Percentiles rank a stretch among this genome's conserved stretches.
Conservation (phyloP, 2,888 invertebrate genomes). For the Pristionchus maxplancki region DNA sequence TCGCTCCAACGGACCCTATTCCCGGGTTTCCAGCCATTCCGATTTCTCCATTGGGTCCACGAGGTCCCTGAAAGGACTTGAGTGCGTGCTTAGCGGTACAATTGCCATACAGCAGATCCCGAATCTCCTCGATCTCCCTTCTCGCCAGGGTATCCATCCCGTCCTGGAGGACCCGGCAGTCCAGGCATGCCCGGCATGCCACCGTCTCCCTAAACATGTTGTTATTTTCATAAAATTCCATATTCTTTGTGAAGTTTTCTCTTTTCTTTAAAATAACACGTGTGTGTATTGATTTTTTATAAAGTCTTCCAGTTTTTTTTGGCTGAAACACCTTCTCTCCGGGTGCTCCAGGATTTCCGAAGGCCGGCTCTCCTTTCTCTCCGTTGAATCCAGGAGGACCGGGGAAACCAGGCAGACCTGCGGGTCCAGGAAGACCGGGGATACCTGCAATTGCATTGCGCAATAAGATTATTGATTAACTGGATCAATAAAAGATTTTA, state of each 20-base stretch:
- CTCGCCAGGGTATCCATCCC: constrained; percentile 77
- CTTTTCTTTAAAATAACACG: too few relatives aligned
- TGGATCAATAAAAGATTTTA: too few relatives aligned
- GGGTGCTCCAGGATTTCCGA: constrained; percentile 76
- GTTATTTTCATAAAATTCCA: too few relatives aligned
- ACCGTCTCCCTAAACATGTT: constrained; percentile 79
- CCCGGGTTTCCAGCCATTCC: constrained; percentile 77
- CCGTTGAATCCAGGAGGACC: constrained; percentile 80
- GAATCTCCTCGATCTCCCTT: constrained; percentile 77
- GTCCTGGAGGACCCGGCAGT: constrained; percentile 76
- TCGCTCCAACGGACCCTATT: constrained; percentile 77
- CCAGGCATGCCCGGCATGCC: constrained; percentile 84
- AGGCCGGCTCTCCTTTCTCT: constrained; percentile 77
- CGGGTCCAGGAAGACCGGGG: constrained; percentile 71
- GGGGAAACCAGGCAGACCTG: constrained; percentile 81
- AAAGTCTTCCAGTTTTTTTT: too few relatives aligned
- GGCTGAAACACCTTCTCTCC: constrained; percentile 84
- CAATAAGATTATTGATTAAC: not conserved
- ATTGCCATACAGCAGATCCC: constrained; percentile 3
- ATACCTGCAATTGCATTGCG: constrained; percentile 51
- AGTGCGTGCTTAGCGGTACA: not conserved
- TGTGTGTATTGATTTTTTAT: too few relatives aligned
- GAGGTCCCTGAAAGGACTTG: constrained; percentile 72
- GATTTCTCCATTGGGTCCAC: constrained; percentile 78
- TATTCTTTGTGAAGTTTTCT: too few relatives aligned